Base-by-base conservation (phyloP, 2,113 vertebrate species). In the Elephas maximus region DNA sequence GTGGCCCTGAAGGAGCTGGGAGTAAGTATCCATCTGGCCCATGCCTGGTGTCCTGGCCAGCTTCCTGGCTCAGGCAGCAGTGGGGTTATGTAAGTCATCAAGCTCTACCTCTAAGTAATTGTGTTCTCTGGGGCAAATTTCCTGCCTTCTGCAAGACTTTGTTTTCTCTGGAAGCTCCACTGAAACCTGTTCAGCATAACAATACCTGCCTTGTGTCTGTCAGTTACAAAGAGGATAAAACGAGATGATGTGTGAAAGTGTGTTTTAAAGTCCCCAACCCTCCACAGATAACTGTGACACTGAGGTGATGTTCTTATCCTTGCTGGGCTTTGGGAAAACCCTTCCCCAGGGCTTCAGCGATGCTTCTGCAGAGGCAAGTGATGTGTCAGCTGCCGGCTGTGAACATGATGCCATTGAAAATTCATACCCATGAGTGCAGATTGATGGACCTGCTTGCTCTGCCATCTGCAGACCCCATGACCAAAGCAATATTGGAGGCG, bases 391-490 rank as follows among this genome's bases (percentile, higher is more conserved):
- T 91, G 85, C 85, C 0, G 6, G 37, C 74, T 97, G 95, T 96
- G 91, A 92, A 74, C 78, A n/a, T 2, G 41, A 44, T 41, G 73
- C 89, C 86, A 60, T 5, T 91, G 88, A 93, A 92, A 60, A 96
- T 86, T 86, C 84, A 60, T 51, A 94, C 28, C 21, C 91, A 94
- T 82, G 86, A 86, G 74, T 7, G 3, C 78, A 91, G 93, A 76
- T 65, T 91, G 94, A 94, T 4, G 0, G 78, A 84, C 48, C 88
- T 86, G 93, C 94, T 85, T 57, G 93, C 78, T 79, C 23, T 62
- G 91, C 94, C 95, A 44, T 96, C 94, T 96, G 97, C 74, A 94
- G 89, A 96, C 91, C 80, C 76, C 53, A 28, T 0, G 6, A 74
- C 63, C 86, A 30, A 71, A 88, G 89, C 78, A 28, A 4, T 89